A percentile compares a stretch with the other conserved stretches of the same genome.
These are phyloP conservation scores for Hydrozoanthus tunicans DNA, from an alignment of 64 coral and sea anemone genomes.

Conservation along the genomic window DNA sequence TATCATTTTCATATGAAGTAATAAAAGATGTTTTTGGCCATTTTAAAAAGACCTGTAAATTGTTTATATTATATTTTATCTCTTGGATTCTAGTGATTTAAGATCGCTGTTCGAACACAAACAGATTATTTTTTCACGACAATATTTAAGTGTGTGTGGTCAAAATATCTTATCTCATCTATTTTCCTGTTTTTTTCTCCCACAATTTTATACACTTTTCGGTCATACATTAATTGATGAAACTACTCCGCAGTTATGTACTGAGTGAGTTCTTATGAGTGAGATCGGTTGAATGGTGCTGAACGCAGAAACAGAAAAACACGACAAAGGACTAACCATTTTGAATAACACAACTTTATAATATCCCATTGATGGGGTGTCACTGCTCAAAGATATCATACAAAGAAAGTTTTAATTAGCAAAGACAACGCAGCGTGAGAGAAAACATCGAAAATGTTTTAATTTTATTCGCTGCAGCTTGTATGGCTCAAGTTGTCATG, in stretches of 20 bases:
- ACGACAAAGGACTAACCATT: neutral
- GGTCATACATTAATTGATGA: neutral
- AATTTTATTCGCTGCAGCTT: slow-evolving; percentile 16
- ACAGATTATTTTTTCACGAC: slow-evolving; percentile 9
- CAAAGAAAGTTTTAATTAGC: slow-evolving; percentile 62
- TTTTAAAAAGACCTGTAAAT: neutral
- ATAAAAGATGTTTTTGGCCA: neutral
- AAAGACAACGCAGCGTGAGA: slow-evolving; percentile 5
- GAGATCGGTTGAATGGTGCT: neutral
- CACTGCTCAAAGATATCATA: slow-evolving; percentile 43
- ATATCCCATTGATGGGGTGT: neutral
- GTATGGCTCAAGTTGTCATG: neutral
- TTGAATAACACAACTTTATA: slow-evolving; percentile 21
- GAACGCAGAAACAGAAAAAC: neutral
- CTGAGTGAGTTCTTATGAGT: neutral
- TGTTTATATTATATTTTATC: slow-evolving; percentile 31
- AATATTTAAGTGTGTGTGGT: neutral
- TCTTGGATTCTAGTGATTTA: slow-evolving; percentile 30
- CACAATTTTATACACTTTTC: neutral
- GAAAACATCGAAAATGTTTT: slow-evolving; percentile 6
- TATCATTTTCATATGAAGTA: too few species aligned
- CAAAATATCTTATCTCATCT: neutral
- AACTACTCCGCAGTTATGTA: neutral
- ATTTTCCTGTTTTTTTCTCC: neutral
- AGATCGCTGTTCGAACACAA: slow-evolving; percentile 7